phyloP scores from a whole-genome alignment of 2,113 vertebrate genomes.

The Grantiella picta region DNA sequence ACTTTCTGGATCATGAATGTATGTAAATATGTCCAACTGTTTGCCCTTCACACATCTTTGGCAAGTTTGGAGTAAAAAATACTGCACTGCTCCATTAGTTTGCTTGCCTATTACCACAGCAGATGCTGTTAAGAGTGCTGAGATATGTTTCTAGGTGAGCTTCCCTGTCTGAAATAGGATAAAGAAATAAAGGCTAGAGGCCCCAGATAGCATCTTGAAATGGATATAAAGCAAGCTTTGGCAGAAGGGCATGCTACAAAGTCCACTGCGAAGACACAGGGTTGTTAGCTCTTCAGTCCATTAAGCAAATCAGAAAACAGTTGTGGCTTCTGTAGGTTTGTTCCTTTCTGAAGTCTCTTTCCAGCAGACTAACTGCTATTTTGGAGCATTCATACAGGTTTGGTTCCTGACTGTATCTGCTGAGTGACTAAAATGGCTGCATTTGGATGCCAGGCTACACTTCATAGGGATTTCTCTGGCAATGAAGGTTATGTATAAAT shows the following conservation, averaged over 20 bases:
- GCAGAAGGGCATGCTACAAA: background rate
- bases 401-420: conserved; percentile 21
- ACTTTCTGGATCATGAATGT: conserved; percentile 60
- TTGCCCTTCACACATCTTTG: conserved; percentile 73
- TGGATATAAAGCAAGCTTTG: background rate
- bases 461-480: conserved; percentile 57
- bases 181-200: background rate
- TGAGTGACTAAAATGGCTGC: background rate
- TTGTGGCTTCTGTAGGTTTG: background rate
- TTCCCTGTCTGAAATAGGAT: background rate
- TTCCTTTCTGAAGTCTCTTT: background rate
- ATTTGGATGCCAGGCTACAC: conserved; percentile 15
- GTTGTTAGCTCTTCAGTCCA: background rate
- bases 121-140: conserved; percentile 11
- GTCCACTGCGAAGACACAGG: background rate
- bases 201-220: background rate
- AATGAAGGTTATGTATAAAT: conserved; percentile 70
- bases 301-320: background rate
- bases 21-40: conserved; percentile 63
- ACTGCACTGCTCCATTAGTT: conserved; percentile 70
- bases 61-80: conserved; percentile 64
- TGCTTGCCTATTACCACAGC: conserved; percentile 22
- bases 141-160: background rate
- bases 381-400: background rate
- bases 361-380: background rate